Evolutionary conservation across 1,140 invertebrate genomes (phyloP).

Genomic region (Calephelis nemesis): DNA sequence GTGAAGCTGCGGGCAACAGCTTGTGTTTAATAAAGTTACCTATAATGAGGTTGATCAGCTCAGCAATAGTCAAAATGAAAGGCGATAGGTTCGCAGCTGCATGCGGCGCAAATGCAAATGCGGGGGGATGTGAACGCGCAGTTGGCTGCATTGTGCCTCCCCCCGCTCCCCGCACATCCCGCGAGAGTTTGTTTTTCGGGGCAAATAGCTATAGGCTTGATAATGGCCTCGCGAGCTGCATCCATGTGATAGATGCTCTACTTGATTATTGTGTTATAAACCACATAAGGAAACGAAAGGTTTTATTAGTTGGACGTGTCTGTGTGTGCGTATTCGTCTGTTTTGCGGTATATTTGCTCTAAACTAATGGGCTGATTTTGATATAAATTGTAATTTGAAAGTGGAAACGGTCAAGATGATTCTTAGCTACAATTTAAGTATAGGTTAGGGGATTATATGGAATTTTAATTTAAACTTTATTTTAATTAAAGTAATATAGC

Average conservation of each 20-base stretch:
- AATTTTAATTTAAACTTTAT: too few species aligned
- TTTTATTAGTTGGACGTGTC: not conserved
- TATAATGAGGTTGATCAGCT: slow-evolving; percentile 32
- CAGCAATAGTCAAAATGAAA: slow-evolving; percentile 52
- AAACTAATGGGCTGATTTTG: too few species aligned
- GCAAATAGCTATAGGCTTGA: slow-evolving; percentile 79
- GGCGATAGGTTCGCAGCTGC: slow-evolving; percentile 49
- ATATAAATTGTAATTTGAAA: too few species aligned
- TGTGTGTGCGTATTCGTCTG: not conserved
- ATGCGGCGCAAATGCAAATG: slow-evolving; percentile 56
- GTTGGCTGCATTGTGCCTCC: slow-evolving; percentile 70
- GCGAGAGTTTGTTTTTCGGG: slow-evolving; percentile 78
- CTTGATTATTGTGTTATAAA: slow-evolving; percentile 18
- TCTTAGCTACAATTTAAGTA: too few species aligned
- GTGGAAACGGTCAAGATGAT: too few species aligned
- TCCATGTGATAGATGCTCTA: slow-evolving; percentile 46
- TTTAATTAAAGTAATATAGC: too few species aligned
- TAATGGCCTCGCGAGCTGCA: slow-evolving; percentile 72
- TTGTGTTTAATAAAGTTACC: not conserved
- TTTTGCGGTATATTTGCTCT: too few species aligned
- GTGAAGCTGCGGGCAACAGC: too few species aligned
- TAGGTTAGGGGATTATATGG: too few species aligned
- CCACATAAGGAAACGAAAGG: not conserved
- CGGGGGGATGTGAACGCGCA: slow-evolving; percentile 65
- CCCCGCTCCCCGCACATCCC: slow-evolving; percentile 51